Percentiles rank a stretch among this genome's conserved stretches.
These are phyloP conservation scores for Pungitius pungitius DNA, from an alignment of 2,113 vertebrate species.

Conservation along the genomic window DNA sequence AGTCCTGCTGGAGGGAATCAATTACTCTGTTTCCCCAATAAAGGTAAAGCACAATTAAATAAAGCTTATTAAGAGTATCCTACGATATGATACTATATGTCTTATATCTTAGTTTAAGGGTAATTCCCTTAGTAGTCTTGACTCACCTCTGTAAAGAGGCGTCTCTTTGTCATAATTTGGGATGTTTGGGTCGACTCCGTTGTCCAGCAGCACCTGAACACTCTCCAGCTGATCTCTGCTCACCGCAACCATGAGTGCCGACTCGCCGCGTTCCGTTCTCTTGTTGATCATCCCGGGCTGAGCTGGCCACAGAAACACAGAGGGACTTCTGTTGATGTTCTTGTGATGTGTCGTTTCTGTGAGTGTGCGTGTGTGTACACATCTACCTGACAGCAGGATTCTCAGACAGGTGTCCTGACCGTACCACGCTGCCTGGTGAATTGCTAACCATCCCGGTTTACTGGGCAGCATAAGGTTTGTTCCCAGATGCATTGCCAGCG, in stretches of 20 bases:
- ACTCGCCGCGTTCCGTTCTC: conserved; percentile 85
- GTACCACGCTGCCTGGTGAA: conserved; percentile 90
- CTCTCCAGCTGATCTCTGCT: conserved; percentile 79
- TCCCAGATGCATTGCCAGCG: conserved; percentile 74
- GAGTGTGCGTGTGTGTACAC: neutral
- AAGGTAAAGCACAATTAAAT: too few relatives aligned
- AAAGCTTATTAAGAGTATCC: neutral
- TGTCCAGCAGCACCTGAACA: conserved; percentile 82
- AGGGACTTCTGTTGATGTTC: neutral
- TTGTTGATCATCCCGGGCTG: conserved; percentile 86
- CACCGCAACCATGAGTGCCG: conserved; percentile 85
- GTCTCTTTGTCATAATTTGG: conserved; percentile 88
- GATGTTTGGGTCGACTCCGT: conserved; percentile 86
- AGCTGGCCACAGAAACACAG: conserved; percentile 70
- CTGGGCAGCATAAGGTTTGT: conserved; percentile 83
- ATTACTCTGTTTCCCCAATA: too few relatives aligned
- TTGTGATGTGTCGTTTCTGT: neutral
- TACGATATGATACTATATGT: neutral
- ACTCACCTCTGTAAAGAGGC: conserved; percentile 86
- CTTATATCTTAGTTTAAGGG: neutral
- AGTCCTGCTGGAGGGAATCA: neutral
- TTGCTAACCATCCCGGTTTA: conserved; percentile 88
- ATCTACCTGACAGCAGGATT: conserved; percentile 85
- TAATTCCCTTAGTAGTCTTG: neutral
- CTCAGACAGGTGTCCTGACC: conserved; percentile 86